A percentile compares a stretch with the other conserved stretches of the same genome.
Evolutionary conservation across 2,113 vertebrate species (phyloP).

Genomic region (Actinemys pallida): DNA sequence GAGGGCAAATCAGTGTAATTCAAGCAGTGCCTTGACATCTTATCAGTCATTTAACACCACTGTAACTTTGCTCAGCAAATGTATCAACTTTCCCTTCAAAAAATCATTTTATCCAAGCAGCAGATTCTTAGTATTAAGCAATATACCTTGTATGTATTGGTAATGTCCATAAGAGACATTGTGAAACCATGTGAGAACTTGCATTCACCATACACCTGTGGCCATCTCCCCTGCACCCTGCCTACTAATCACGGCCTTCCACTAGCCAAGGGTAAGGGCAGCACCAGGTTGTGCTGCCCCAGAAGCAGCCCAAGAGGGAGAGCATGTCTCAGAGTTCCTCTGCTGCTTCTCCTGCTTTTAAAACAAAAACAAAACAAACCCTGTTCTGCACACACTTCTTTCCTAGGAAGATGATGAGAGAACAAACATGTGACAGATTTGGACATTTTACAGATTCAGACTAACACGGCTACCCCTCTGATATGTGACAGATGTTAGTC

Average conservation of each 20-base stretch:
- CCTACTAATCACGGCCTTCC: not conserved
- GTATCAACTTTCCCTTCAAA: not conserved
- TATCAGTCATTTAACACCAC: conserved; percentile 13
- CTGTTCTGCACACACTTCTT: not conserved
- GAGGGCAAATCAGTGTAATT: not conserved
- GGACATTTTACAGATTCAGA: too few species aligned
- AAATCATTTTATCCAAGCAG: not conserved
- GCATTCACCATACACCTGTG: not conserved
- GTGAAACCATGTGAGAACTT: not conserved
- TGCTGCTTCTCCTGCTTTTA: not conserved
- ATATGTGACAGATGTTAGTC: not conserved
- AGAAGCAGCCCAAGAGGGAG: not conserved
- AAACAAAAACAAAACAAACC: not conserved
- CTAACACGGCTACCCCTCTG: too few species aligned
- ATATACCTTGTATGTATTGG: not conserved
- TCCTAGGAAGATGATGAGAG: not conserved
- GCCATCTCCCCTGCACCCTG: not conserved
- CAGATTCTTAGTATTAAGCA: not conserved
- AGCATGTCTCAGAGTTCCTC: not conserved
- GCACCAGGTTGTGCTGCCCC: not conserved
- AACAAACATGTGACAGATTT: not conserved
- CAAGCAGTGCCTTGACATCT: conserved; percentile 36
- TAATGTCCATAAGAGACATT: accelerated
- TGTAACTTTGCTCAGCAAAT: not conserved
- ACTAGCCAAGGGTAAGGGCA: not conserved